A percentile compares a stretch with the other conserved stretches of the same genome.
Conservation (phyloP, 1,140 invertebrate species). For the Danaus melanippus region DNA sequence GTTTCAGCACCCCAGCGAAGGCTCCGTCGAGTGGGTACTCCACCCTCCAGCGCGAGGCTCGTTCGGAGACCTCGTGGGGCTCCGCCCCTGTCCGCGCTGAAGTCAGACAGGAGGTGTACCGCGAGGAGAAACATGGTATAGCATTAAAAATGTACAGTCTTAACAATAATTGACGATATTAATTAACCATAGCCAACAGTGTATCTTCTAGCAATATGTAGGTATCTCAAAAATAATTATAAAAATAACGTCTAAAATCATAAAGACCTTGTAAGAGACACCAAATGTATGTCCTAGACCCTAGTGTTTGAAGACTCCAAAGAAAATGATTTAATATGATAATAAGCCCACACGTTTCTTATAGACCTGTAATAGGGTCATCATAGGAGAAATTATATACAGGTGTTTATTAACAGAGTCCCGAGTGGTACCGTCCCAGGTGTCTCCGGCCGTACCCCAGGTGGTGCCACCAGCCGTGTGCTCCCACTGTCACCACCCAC, state of each 20-base stretch:
- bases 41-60: conserved; percentile 51
- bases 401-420: conserved; percentile 39
- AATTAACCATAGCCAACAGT: too few species aligned
- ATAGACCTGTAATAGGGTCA: neutral
- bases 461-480: conserved; percentile 40
- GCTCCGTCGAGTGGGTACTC: conserved; percentile 62
- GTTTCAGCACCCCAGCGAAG: conserved; percentile 42
- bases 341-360: too few species aligned
- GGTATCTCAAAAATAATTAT: too few species aligned
- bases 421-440: conserved; percentile 46
- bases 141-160: neutral
- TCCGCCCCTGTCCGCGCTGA: conserved; percentile 42
- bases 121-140: conserved; percentile 57
- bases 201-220: too few species aligned
- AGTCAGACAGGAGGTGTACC: conserved; percentile 45
- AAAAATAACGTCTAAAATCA: too few species aligned
- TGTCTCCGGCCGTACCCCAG: conserved; percentile 33
- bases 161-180: too few species aligned
- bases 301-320: too few species aligned
- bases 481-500: conserved; percentile 49
- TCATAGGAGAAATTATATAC: neutral
- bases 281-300: too few species aligned
- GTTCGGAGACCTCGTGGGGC: conserved; percentile 51
- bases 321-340: too few species aligned
- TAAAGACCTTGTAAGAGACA: too few species aligned